Evolutionary conservation across 2,113 vertebrate species (phyloP).

Genomic region (Microtus pennsylvanicus): DNA sequence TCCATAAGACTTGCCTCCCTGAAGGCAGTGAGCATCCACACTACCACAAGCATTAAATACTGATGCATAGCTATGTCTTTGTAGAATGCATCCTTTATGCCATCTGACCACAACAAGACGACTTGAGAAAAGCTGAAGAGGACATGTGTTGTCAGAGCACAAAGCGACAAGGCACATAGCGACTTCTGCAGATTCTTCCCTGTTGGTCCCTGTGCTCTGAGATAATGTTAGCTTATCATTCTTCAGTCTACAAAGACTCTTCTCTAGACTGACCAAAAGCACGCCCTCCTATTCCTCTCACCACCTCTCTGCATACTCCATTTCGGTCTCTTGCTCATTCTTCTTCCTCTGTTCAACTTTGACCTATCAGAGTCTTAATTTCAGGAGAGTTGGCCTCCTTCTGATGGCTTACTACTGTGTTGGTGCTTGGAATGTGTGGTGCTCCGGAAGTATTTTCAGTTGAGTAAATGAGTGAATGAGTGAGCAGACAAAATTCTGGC

Average conservation of each 20-base stretch:
- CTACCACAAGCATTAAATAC: background rate
- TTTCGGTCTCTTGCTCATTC: background rate
- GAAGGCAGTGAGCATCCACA: background rate
- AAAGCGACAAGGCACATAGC: background rate
- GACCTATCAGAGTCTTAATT: background rate
- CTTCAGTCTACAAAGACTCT: background rate
- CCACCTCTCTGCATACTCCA: background rate
- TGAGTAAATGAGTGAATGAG: background rate
- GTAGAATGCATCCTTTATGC: background rate
- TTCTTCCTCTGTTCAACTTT: background rate
- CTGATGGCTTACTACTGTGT: background rate
- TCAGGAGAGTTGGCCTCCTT: background rate
- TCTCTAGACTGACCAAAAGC: background rate
- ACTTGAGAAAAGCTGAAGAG: background rate
- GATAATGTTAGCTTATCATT: too few relatives aligned
- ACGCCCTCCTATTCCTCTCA: background rate
- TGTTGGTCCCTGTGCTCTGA: background rate
- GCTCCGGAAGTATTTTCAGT: background rate
- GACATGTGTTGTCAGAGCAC: background rate
- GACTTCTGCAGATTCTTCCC: background rate
- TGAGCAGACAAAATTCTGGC: background rate
- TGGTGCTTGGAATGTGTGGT: background rate
- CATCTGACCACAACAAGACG: background rate
- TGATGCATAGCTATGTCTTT: rapidly evolving
- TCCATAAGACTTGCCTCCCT: background rate